Conservation (phyloP, 2,113 vertebrate genomes). For the Paracanthobrama guichenoti region DNA sequence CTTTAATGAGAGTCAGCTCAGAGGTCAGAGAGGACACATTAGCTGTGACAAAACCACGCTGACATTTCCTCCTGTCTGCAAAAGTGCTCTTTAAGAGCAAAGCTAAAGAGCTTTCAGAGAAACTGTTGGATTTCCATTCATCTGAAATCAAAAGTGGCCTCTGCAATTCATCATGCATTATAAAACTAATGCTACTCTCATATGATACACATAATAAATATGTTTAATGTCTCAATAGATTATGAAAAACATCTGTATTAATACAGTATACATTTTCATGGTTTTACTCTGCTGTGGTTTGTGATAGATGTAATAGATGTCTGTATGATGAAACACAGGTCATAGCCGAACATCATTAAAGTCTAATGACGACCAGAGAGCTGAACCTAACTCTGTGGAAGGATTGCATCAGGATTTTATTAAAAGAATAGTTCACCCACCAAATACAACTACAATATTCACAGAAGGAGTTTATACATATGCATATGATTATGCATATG, state of each 20-base stretch:
- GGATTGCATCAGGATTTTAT: slow-evolving; percentile 18
- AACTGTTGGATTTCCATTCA: background rate
- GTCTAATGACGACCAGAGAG: background rate
- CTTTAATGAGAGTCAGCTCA: slow-evolving; percentile 27
- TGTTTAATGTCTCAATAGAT: slow-evolving; percentile 1
- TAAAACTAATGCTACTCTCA: background rate
- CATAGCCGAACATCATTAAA: background rate
- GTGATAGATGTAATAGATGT: background rate
- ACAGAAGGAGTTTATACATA: background rate
- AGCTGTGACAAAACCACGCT: slow-evolving; percentile 21
- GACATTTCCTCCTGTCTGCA: slow-evolving; percentile 22
- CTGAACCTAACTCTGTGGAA: background rate
- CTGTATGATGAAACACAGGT: background rate
- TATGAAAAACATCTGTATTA: slow-evolving; percentile 5
- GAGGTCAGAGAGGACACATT: slow-evolving; percentile 31
- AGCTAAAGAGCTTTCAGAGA: slow-evolving; percentile 9
- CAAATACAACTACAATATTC: background rate
- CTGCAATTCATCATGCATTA: background rate
- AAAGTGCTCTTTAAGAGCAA: slow-evolving; percentile 1
- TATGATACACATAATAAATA: background rate
- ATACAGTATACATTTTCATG: background rate
- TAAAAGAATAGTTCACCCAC: background rate
- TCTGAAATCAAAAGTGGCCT: background rate
- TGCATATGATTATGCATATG: background rate
- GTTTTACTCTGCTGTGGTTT: background rate